Evolutionary conservation across 2,113 vertebrate genomes (phyloP), one percentile per base, ranked within the genome.

Genomic region (Fulmarus glacialis): DNA sequence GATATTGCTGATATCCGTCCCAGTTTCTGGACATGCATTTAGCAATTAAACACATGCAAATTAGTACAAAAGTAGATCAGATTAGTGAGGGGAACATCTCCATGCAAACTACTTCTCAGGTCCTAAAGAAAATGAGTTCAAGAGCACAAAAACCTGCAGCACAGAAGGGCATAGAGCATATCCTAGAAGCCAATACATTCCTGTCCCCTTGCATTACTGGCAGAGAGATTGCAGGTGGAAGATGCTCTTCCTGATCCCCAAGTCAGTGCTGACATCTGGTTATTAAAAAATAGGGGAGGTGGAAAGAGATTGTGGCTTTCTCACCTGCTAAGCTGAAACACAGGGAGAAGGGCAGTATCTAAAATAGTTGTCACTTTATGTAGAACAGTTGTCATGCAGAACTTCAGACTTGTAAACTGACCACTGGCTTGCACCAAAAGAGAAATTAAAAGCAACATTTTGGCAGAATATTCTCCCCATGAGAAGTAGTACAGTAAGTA

Each of bases 31-130:
- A 58, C 88, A 67, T 77, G 67, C 36, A 62, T 87, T 87, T 66
- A 91, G 95, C 94, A 96, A 95, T 97, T 97, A 97, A 96, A 95
- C 50, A 71, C 78, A 87, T 94, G 94, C 81, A 95, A 96, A 96
- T 97, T 96, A 81, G 72, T 83, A 42, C 26, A 56, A 96, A 97
- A 97, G 81, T 96, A 96, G 96, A 93, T 96, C 93, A 97, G 75
- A 96, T 91, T 92, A 80, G 72, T 62, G 86, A 95, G 55, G 74
- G 67, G 63, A 89, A 82, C 26, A 43, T 58, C 79, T 84, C 64
- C 56, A 89, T 72, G 53, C 59, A 89, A 96, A 91, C 36, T 74
- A 64, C 20, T 92, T 90, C 77, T 92, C 66, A 17, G 63, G 36
- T 71, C 47, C 63, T 80, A 38, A 83, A 85, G 59, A 48, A 94